A percentile compares a stretch with the other conserved stretches of the same genome.
Evolutionary conservation across 1,140 invertebrate genomes (phyloP).

Genomic region (Callitettix versicolor): DNA sequence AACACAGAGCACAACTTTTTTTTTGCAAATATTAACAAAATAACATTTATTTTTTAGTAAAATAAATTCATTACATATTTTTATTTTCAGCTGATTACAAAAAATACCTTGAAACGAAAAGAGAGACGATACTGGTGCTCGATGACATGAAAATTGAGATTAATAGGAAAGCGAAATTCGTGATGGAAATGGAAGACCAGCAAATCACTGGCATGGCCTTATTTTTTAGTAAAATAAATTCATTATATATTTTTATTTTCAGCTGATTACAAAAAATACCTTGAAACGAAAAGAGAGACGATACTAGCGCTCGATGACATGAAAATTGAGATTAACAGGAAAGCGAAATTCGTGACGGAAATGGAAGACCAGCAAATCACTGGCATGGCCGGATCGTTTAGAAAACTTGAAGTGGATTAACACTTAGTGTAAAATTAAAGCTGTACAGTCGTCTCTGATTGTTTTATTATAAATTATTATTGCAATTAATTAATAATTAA

Average conservation of each 20-base stretch:
- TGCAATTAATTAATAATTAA: too few species aligned
- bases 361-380: slow-evolving; percentile 24
- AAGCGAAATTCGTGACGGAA: slow-evolving; percentile 25
- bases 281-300: slow-evolving; percentile 26
- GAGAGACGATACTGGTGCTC: slow-evolving; percentile 29
- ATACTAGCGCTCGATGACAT: slow-evolving; percentile 34
- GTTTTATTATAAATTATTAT: too few species aligned
- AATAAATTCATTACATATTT: not conserved
- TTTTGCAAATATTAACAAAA: too few species aligned
- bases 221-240: too few species aligned
- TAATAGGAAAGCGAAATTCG: slow-evolving; percentile 26
- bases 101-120: slow-evolving; percentile 28
- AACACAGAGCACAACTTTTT: too few species aligned
- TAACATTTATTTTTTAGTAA: too few species aligned
- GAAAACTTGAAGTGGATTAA: slow-evolving; percentile 30
- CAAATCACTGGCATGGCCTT: slow-evolving; percentile 24
- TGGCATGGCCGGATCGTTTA: slow-evolving; percentile 28
- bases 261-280: slow-evolving; percentile 33
- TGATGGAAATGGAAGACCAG: slow-evolving; percentile 25
- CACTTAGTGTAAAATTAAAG: not conserved
- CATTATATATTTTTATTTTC: slow-evolving; percentile 17
- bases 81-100: slow-evolving; percentile 32
- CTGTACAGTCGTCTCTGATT: too few species aligned
- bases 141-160: slow-evolving; percentile 34
- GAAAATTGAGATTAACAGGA: slow-evolving; percentile 30